Evolutionary conservation across 1,140 invertebrate species (phyloP).

Genomic region (Amphibalanus amphitrite): DNA sequence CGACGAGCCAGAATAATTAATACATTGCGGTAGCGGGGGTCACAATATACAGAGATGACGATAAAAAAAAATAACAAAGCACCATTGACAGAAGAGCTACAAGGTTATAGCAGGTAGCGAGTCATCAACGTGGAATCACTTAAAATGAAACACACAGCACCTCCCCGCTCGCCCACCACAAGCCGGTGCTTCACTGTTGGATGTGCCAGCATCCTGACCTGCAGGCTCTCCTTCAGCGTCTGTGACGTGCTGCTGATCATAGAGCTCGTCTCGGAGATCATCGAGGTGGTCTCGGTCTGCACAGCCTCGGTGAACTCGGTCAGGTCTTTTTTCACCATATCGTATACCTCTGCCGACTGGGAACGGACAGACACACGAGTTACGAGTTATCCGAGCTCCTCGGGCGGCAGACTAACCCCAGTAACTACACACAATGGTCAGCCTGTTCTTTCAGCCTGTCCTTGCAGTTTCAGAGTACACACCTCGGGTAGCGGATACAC

Average conservation of each 20-base stretch:
- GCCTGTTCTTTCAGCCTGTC: too few species aligned
- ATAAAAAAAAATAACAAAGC: background rate
- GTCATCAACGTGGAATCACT: too few species aligned
- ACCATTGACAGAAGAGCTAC: background rate
- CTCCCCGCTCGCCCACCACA: background rate
- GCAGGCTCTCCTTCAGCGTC: conserved; percentile 25
- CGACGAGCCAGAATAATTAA: background rate
- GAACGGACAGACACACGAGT: background rate
- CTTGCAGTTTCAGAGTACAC: too few species aligned
- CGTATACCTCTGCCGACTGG: conserved; percentile 28
- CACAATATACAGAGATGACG: background rate
- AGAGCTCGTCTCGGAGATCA: conserved; percentile 21
- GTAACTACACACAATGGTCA: too few species aligned
- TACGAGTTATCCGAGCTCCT: too few species aligned
- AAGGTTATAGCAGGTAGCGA: too few species aligned
- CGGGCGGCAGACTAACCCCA: too few species aligned
- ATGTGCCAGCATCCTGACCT: conserved; percentile 21
- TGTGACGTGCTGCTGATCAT: too few species aligned
- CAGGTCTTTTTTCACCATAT: conserved; percentile 32
- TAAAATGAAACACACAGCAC: too few species aligned
- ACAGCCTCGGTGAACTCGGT: conserved; percentile 30
- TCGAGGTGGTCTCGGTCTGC: conserved; percentile 25
- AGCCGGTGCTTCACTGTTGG: background rate
- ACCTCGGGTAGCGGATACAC: too few species aligned
- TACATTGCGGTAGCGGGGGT: conserved; percentile 7